Evolutionary conservation across 2,113 vertebrate species (phyloP).

Genomic region (Halcyon senegalensis): DNA sequence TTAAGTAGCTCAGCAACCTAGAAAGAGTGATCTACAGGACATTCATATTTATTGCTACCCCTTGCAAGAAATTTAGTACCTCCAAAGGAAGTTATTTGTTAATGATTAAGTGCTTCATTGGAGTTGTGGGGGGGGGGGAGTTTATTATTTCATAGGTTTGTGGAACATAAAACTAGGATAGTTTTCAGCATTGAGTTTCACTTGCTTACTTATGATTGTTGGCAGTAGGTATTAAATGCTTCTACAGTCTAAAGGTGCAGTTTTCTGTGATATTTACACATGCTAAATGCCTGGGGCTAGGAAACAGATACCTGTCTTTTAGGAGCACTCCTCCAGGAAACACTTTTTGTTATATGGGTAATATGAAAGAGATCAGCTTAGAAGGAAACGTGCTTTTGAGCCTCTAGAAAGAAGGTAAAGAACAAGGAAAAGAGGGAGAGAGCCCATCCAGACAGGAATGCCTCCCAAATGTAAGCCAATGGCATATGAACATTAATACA

Average conservation of each 20-base stretch:
- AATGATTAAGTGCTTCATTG: background rate
- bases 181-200: background rate
- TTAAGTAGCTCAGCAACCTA: background rate
- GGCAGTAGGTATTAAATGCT: background rate
- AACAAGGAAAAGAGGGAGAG: background rate
- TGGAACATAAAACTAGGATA: background rate
- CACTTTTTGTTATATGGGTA: background rate
- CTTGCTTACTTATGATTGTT: background rate
- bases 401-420: background rate
- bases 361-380: background rate
- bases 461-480: background rate
- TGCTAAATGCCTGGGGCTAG: background rate
- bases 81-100: background rate
- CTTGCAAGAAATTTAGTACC: background rate
- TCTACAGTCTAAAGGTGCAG: background rate
- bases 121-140: background rate
- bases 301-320: background rate
- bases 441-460: background rate
- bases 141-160: background rate
- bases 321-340: background rate
- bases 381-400: background rate
- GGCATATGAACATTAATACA: background rate
- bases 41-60: background rate
- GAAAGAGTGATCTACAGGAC: background rate
- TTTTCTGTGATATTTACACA: background rate